Evolutionary conservation across 2,797 vertebrate genomes (phyloP).

Genomic region (Sorex maritimensis): DNA sequence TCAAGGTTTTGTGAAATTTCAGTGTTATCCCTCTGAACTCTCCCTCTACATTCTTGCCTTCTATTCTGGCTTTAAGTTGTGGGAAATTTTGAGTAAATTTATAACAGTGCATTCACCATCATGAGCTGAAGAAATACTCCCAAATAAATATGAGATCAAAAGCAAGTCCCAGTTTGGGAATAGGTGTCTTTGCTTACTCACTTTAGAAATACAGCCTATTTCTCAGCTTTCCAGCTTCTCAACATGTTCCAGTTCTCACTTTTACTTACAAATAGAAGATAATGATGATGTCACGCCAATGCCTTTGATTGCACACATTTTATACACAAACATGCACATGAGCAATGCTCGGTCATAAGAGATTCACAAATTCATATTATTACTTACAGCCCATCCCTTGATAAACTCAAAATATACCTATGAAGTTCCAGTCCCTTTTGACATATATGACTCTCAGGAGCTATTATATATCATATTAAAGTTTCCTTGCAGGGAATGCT

Average conservation of each 20-base stretch:
- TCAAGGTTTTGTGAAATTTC: constrained; percentile 30
- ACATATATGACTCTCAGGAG: constrained; percentile 76
- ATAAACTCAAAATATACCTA: constrained; percentile 54
- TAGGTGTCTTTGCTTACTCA: constrained; percentile 40
- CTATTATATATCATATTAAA: constrained; percentile 57
- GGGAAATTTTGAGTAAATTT: constrained; percentile 67
- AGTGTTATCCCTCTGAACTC: background rate
- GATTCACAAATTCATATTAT: constrained; percentile 39
- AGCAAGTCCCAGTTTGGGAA: constrained; percentile 1
- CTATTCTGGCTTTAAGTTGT: constrained; percentile 19
- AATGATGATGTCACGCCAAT: constrained; percentile 25
- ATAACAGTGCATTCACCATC: background rate
- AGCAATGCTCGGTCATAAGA: constrained; percentile 40
- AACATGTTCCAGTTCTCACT: constrained; percentile 59
- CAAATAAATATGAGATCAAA: constrained; percentile 78
- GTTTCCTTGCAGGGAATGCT: constrained; percentile 49
- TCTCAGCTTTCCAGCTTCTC: constrained; percentile 36
- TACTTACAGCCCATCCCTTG: constrained; percentile 55
- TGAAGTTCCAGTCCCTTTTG: constrained; percentile 59
- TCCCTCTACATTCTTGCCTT: constrained; percentile 23
- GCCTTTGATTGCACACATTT: constrained; percentile 16
- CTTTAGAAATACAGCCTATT: background rate
- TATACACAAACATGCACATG: background rate
- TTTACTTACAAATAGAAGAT: constrained; percentile 58
- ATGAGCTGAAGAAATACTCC: constrained; percentile 61